These are phyloP conservation scores for Acromyrmex charruanus DNA, from an alignment of 1,140 invertebrate genomes.

Conservation along the genomic window DNA sequence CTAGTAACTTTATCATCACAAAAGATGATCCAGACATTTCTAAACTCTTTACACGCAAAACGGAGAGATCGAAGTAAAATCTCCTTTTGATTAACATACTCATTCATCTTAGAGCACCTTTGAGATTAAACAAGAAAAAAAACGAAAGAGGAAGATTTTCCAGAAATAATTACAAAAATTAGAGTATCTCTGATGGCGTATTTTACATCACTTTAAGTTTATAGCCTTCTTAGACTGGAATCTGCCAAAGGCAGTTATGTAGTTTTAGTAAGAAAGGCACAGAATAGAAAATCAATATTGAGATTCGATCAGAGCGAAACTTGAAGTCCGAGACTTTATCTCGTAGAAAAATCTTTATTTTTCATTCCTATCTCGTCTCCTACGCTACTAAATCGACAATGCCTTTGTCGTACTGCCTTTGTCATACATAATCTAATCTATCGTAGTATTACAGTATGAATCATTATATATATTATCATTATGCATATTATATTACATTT, in stretches of 20 bases:
- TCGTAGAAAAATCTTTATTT: background rate
- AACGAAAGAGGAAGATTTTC: background rate
- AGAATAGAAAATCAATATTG: background rate
- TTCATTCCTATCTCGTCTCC: background rate
- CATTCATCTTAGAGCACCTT: constrained; percentile 16
- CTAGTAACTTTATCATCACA: background rate
- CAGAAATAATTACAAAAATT: constrained; percentile 11
- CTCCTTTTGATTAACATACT: background rate
- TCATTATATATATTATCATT: background rate
- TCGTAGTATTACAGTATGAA: background rate
- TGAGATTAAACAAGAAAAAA: background rate
- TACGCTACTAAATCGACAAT: background rate
- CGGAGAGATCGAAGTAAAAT: constrained; percentile 6
- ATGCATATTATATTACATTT: constrained; percentile 27
- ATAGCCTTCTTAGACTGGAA: background rate
- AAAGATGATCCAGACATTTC: background rate
- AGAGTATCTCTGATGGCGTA: background rate
- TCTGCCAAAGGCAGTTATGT: background rate
- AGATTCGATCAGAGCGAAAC: background rate
- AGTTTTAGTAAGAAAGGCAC: background rate
- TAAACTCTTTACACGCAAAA: background rate
- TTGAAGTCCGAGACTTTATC: background rate
- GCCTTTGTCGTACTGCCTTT: background rate
- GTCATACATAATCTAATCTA: constrained; percentile 11
- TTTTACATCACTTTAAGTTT: background rate